These are phyloP conservation scores for Julus scandinavius DNA, from an alignment of 2,888 invertebrate genomes.

Conservation along the genomic window DNA sequence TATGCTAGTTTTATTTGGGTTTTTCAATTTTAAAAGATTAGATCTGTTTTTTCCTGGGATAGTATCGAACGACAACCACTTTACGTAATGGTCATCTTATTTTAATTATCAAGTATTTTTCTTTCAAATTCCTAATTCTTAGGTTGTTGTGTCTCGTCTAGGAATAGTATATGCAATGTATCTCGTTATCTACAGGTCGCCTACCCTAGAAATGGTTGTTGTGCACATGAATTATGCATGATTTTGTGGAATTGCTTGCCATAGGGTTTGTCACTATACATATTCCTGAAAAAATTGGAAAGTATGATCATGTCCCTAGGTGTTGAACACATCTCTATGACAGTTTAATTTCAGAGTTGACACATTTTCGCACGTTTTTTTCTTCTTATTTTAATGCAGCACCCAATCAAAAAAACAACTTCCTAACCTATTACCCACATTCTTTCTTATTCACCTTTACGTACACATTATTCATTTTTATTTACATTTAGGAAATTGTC, in stretches of 20 bases:
- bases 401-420: neutral
- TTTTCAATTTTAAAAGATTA: too few relatives aligned
- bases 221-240: neutral
- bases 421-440: neutral
- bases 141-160: neutral
- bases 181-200: constrained; percentile 11
- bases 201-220: neutral
- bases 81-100: neutral
- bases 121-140: neutral
- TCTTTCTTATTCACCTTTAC: neutral
- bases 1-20: neutral
- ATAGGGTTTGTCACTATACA: neutral
- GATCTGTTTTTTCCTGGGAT: too few relatives aligned
- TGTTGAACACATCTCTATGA: constrained; percentile 8
- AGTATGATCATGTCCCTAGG: constrained; percentile 26
- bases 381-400: neutral
- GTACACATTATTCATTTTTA: neutral
- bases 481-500: neutral
- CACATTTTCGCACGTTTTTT: constrained; percentile 16
- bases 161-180: neutral
- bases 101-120: neutral
- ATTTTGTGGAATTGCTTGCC: neutral
- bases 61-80: neutral
- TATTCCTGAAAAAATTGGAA: constrained; percentile 8
- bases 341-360: neutral